Conservation (phyloP, 2,113 vertebrate species). For the Brachypodius melanocephalos region DNA sequence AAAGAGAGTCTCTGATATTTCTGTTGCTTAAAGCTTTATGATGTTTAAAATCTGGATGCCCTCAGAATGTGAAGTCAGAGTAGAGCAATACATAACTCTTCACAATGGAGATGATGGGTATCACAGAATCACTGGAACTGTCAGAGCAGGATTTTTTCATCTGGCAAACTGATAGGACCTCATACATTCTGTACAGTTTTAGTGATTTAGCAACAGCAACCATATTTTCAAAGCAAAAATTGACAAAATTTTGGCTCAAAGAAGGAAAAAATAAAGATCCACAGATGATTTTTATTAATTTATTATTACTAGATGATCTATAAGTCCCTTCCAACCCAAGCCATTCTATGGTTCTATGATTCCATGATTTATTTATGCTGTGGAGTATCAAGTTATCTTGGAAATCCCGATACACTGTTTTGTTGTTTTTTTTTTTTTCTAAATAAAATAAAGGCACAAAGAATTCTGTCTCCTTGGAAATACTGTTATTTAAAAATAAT, state of each 20-base stretch:
- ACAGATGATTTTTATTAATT: neutral
- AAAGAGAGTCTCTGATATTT: neutral
- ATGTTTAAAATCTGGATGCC: neutral
- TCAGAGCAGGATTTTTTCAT: neutral
- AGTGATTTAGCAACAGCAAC: neutral
- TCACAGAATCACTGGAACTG: neutral
- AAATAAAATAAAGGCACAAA: neutral
- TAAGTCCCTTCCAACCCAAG: neutral
- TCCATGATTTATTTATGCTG: neutral
- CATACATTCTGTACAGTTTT: neutral
- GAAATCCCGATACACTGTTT: neutral
- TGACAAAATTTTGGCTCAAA: neutral
- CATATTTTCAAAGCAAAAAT: neutral
- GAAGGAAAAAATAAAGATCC: neutral
- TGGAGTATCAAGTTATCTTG: neutral
- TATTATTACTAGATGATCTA: neutral
- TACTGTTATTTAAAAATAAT: neutral
- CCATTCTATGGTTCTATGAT: fast-evolving
- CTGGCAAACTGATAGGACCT: neutral
- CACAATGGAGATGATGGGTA: neutral
- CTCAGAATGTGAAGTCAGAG: neutral
- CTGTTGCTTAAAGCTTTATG: neutral
- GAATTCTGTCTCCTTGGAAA: neutral
- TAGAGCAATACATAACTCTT: neutral
- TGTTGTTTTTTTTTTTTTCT: neutral